Evolutionary conservation across 2,113 vertebrate species (phyloP), one percentile per base, ranked within the genome.

Genomic region (Ploceus nigricollis): DNA sequence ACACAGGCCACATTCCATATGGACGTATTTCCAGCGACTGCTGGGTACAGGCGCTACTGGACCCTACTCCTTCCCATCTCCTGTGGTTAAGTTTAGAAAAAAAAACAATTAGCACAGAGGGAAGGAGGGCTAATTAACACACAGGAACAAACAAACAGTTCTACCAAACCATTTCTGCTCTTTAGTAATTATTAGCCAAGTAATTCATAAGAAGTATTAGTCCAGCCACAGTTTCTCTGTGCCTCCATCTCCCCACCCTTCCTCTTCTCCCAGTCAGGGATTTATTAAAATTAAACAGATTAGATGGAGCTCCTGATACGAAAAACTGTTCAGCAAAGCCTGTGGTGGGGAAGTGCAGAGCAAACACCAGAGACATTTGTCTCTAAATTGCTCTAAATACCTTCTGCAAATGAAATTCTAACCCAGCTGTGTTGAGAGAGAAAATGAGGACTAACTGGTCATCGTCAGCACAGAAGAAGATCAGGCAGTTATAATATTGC

Each of bases 231-330:
- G 97, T 97, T 95, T 97, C 93, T 97, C 93, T 95, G 80, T 84
- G 89, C 87, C 80, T 88, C 94, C 91, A 92, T 89, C 66, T 93
- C 83, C 90, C 80, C 87, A 93, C 78, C 94, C 96, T 96, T 94
- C 70, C 70, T 84, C 80, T 92, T 98, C 95, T 98, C 98, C 97
- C 98, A 98, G 97, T 96, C 97, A 98, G 97, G 97, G 98, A 98
- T 98, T 98, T 98, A 98, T 98, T 98, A 98, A 98, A 98, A 98
- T 98, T 97, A 98, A 98, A 98, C 98, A 98, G 97, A 98, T 98
- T 98, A 98, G 98, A 98, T 98, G 96, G 94, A 98, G 97, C 97
- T 98, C 97, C 97, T 97, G 98, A 98, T 98, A 98, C 96, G 92
- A 97, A 98, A 96, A 98, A 98, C 97, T 97, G 97, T 97, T 98